A percentile compares a stretch with the other conserved stretches of the same genome.
Conservation (phyloP, 1,140 invertebrate species). For the Littorina saxatilis region DNA sequence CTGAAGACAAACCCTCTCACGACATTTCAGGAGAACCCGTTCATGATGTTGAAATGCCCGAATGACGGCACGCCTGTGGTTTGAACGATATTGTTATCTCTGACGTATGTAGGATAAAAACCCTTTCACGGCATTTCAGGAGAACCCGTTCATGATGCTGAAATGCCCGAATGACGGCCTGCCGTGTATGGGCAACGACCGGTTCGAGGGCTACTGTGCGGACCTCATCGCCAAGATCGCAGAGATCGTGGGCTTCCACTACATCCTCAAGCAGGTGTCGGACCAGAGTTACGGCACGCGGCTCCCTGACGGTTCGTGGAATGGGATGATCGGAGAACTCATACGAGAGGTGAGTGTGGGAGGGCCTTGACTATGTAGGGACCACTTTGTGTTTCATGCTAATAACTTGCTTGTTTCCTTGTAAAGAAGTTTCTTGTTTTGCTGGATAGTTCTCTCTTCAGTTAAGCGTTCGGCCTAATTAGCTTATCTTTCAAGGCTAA, state of each 20-base stretch:
- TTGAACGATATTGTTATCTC: too few species aligned
- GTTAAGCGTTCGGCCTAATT: too few species aligned
- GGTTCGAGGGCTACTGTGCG: slow-evolving; percentile 80
- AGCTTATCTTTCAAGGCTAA: too few species aligned
- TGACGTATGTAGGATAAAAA: too few species aligned
- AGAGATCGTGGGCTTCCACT: slow-evolving; percentile 83
- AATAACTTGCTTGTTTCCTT: too few species aligned
- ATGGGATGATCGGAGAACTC: slow-evolving; percentile 74
- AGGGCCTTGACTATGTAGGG: neutral
- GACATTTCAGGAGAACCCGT: slow-evolving; percentile 63
- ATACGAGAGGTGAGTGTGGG: slow-evolving; percentile 71
- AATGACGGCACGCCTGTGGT: slow-evolving; percentile 52
- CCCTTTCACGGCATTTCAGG: slow-evolving; percentile 49
- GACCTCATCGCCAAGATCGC: slow-evolving; percentile 61
- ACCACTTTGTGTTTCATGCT: too few species aligned
- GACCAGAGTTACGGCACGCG: slow-evolving; percentile 92
- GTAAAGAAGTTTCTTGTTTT: too few species aligned
- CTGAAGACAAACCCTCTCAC: too few species aligned
- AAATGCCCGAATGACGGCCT: slow-evolving; percentile 49
- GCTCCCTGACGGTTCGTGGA: slow-evolving; percentile 79
- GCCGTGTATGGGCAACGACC: slow-evolving; percentile 61
- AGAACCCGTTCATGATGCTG: slow-evolving; percentile 61
- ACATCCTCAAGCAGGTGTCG: slow-evolving; percentile 89
- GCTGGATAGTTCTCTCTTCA: too few species aligned
- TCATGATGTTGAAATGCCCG: slow-evolving; percentile 53